These are phyloP conservation scores for Penaeus monodon DNA, from an alignment of 2,888 invertebrate genomes.

Conservation along the genomic window DNA sequence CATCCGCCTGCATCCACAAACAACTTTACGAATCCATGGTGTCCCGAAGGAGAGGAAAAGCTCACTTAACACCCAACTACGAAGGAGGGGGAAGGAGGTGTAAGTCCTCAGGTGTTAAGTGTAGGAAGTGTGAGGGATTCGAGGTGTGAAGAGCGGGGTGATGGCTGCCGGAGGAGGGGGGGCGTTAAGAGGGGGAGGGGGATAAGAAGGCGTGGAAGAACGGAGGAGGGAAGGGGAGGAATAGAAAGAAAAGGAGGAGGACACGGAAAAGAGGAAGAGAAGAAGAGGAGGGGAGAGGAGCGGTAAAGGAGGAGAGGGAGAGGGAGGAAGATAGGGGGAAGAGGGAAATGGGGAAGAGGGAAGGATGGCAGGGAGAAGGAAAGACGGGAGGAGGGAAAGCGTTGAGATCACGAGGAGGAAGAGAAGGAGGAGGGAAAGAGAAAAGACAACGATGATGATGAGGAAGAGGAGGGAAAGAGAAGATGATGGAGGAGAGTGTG, in stretches of 20 bases:
- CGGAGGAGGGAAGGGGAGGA: background rate
- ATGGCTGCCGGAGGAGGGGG: background rate
- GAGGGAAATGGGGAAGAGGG: background rate
- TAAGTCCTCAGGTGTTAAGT: background rate
- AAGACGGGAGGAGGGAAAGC: background rate
- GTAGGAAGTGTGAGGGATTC: background rate
- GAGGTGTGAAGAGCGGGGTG: background rate
- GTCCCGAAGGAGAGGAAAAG: too few species aligned
- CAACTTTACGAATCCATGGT: too few species aligned
- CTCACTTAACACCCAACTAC: background rate
- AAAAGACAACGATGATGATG: too few species aligned
- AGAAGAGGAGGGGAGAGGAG: background rate
- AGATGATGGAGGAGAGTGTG: too few species aligned
- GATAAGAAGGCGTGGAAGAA: background rate
- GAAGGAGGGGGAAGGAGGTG: background rate
- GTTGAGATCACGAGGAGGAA: too few species aligned
- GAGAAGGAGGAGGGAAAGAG: too few species aligned
- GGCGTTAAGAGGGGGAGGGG: background rate
- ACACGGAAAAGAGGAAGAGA: background rate
- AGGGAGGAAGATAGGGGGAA: background rate
- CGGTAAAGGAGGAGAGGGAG: too few species aligned
- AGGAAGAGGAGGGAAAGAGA: too few species aligned
- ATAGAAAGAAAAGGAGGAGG: background rate
- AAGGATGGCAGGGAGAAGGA: background rate
- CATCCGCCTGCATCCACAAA: too few species aligned